Evolutionary conservation across 2,797 vertebrate genomes (phyloP).

Genomic region (Champsocephalus esox): DNA sequence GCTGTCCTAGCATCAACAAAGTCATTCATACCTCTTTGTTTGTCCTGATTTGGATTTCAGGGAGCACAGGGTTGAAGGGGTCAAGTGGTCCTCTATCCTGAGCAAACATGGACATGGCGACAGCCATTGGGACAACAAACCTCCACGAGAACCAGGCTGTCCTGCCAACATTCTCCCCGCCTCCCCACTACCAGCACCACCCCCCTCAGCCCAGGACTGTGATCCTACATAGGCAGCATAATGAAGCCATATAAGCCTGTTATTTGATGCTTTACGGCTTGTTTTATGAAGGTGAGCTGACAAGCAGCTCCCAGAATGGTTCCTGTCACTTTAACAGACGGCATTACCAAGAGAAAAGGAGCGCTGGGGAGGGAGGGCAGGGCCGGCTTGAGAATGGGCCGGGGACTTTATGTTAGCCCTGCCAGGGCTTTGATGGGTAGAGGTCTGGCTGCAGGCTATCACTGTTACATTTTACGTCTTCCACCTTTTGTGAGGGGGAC

Average conservation of each 20-base stretch:
- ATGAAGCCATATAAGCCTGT: slow-evolving; percentile 89
- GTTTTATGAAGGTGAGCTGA: slow-evolving; percentile 92
- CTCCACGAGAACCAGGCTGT: slow-evolving; percentile 71
- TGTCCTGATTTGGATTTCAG: slow-evolving; percentile 47
- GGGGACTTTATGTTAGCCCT: slow-evolving; percentile 81
- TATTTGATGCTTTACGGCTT: slow-evolving; percentile 88
- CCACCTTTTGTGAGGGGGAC: slow-evolving; percentile 88
- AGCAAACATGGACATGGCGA: slow-evolving; percentile 71
- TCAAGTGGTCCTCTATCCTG: slow-evolving; percentile 67
- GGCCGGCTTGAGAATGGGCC: slow-evolving; percentile 82
- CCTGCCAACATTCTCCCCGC: slow-evolving; percentile 70
- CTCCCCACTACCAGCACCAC: slow-evolving; percentile 45
- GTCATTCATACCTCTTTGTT: slow-evolving; percentile 47
- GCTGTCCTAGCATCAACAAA: slow-evolving; percentile 31
- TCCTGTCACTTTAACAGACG: slow-evolving; percentile 93
- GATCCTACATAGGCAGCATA: slow-evolving; percentile 84
- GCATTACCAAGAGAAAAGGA: slow-evolving; percentile 92
- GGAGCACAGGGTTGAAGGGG: slow-evolving; percentile 52
- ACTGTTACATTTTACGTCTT: slow-evolving; percentile 92
- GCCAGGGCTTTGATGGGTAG: slow-evolving; percentile 91
- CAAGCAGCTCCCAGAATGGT: slow-evolving; percentile 86
- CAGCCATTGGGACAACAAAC: slow-evolving; percentile 67
- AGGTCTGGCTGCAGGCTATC: slow-evolving; percentile 92
- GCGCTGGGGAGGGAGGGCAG: slow-evolving; percentile 72
- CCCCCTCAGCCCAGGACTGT: slow-evolving; percentile 72